These are phyloP conservation scores for Lordiphosa collinella DNA, from an alignment of 1,140 invertebrate species.

Conservation along the genomic window DNA sequence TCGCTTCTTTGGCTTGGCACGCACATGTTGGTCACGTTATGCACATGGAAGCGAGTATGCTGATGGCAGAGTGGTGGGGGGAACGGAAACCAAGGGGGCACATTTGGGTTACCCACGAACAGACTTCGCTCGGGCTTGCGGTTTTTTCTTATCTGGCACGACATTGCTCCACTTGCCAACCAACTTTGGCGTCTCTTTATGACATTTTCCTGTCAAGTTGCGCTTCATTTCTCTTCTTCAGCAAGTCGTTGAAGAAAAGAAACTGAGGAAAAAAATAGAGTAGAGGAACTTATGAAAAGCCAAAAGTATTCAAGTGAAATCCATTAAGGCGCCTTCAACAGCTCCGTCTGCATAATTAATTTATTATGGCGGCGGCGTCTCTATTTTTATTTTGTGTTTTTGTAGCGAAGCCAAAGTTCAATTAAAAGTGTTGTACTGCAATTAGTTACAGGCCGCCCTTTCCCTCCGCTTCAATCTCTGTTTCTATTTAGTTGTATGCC, in stretches of 20 bases:
- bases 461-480: slow-evolving; percentile 3
- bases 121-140: slow-evolving; percentile 2
- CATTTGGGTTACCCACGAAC: slow-evolving; percentile 10
- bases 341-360: slow-evolving; percentile 60
- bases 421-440: slow-evolving; percentile 61
- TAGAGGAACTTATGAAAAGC: slow-evolving; percentile 33
- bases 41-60: slow-evolving; percentile 1
- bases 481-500: slow-evolving; percentile 30
- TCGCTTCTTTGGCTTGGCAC: slow-evolving; percentile 30
- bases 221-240: slow-evolving; percentile 37
- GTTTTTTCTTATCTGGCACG: slow-evolving; percentile 54
- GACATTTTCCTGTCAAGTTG: slow-evolving; percentile 43
- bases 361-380: slow-evolving; percentile 38
- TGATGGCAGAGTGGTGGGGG: neutral
- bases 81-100: no score
- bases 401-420: slow-evolving; percentile 52
- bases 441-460: no score
- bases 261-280: slow-evolving; percentile 26
- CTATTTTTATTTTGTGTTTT: slow-evolving; percentile 9
- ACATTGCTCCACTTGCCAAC: slow-evolving; percentile 68
- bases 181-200: slow-evolving; percentile 59
- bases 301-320: slow-evolving; percentile 56
- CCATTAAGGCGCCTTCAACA: slow-evolving; percentile 50
- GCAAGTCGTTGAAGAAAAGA: slow-evolving; percentile 50
- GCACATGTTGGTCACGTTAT: slow-evolving; percentile 25